These are phyloP conservation scores for Coleophora flavipennella DNA, from an alignment of 2,888 invertebrate genomes.

Conservation along the genomic window DNA sequence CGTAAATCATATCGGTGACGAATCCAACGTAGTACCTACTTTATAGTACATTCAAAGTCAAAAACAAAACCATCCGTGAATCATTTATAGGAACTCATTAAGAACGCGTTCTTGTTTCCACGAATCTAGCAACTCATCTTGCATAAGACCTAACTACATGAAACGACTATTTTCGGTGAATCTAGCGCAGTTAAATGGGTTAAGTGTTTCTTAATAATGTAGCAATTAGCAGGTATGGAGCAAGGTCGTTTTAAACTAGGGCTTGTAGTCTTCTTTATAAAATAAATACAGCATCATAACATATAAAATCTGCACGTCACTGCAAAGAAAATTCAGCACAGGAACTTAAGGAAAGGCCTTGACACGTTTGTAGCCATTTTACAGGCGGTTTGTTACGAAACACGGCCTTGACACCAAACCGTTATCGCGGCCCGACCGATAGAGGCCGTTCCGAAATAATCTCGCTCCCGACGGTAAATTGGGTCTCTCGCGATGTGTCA, in stretches of 20 bases:
- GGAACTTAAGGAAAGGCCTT: conserved; percentile 36
- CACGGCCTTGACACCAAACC: conserved; percentile 63
- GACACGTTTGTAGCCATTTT: conserved; percentile 46
- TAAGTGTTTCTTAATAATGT: conserved; percentile 65
- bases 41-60: conserved; percentile 3
- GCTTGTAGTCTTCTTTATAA: conserved; percentile 26
- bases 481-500: conserved; percentile 37
- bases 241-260: conserved; percentile 42
- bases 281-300: not conserved
- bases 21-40: too few relatives aligned
- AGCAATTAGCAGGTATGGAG: conserved; percentile 51
- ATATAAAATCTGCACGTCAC: too few relatives aligned
- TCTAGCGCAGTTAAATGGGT: conserved; percentile 60
- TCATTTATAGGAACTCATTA: conserved; percentile 15
- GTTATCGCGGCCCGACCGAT: conserved; percentile 57
- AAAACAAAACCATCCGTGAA: conserved; percentile 14
- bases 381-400: conserved; percentile 45
- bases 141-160: conserved; percentile 26
- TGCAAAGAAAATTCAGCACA: conserved; percentile 28
- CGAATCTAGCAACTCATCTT: conserved; percentile 29
- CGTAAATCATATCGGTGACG: not conserved
- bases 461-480: conserved; percentile 41
- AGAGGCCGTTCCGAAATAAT: conserved; percentile 64
- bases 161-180: conserved; percentile 30
- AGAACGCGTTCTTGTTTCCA: conserved; percentile 25